A percentile compares a stretch with the other conserved stretches of the same genome.
phyloP scores from a whole-genome alignment of 92 coral and sea anemone species.

The Porites cylindrica region DNA sequence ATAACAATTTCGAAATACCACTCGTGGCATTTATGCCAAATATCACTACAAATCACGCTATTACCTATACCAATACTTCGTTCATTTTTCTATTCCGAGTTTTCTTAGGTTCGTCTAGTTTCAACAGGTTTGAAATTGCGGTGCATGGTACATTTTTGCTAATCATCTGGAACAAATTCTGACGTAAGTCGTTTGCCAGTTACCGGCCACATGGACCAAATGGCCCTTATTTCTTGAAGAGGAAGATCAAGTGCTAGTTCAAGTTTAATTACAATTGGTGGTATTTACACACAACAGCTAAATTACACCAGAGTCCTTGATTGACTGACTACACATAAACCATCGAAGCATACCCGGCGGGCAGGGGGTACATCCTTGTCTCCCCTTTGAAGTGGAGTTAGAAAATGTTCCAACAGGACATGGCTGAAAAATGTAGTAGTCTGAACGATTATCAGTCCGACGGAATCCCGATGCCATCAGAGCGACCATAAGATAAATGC shows the following conservation, averaged over 20 bases:
- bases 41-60: too few species aligned
- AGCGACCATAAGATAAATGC: neutral
- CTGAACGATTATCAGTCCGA: slow-evolving; percentile 3
- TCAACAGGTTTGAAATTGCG: too few species aligned
- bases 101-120: too few species aligned
- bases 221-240: too few species aligned
- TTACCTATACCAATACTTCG: too few species aligned
- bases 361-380: neutral
- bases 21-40: too few species aligned
- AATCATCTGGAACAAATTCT: too few species aligned
- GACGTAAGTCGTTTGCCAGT: too few species aligned
- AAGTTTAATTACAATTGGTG: neutral
- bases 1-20: too few species aligned
- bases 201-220: too few species aligned
- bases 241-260: neutral
- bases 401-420: slow-evolving; percentile 11
- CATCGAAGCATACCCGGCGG: neutral
- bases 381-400: slow-evolving; percentile 4
- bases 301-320: neutral
- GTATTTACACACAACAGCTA: neutral
- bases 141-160: too few species aligned
- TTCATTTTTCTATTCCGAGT: too few species aligned
- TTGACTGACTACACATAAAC: neutral
- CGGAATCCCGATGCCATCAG: slow-evolving; percentile 11
- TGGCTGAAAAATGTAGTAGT: neutral